phyloP scores from a whole-genome alignment of 2,113 vertebrate species.

The Scatophagus argus region DNA sequence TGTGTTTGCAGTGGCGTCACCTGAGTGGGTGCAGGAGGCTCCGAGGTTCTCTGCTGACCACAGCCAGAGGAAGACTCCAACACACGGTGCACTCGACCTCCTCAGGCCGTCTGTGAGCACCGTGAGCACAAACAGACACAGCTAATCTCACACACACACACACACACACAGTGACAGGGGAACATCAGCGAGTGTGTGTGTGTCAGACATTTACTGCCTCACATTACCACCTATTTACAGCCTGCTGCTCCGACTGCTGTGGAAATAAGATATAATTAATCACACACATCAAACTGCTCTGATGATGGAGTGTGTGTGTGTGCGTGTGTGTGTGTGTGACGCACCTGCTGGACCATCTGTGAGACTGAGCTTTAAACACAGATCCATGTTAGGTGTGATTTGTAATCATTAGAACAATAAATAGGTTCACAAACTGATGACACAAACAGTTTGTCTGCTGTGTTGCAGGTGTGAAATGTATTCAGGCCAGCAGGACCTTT shows the following conservation, averaged over 20 bases:
- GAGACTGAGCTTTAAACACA: not conserved
- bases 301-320: conserved; percentile 27
- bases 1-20: no score
- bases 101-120: no score
- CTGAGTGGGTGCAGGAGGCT: no score
- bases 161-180: no score
- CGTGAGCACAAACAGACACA: no score
- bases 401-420: not conserved
- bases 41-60: no score
- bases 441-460: not conserved
- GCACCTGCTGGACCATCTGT: conserved; percentile 48
- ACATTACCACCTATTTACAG: conserved; percentile 59
- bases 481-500: no score
- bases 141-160: no score
- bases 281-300: conserved; percentile 36
- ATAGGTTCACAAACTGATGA: not conserved
- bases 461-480: not conserved
- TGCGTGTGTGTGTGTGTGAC: conserved; percentile 15
- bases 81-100: no score
- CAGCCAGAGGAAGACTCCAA: no score
- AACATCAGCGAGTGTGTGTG: conserved; percentile 18
- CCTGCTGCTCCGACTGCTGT: conserved; percentile 32
- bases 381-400: not conserved
- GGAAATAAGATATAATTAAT: conserved; percentile 62
- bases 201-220: conserved; percentile 49